Base-by-base conservation (phyloP, 2,888 invertebrate genomes). In the Drosophila parthenogenetica region DNA sequence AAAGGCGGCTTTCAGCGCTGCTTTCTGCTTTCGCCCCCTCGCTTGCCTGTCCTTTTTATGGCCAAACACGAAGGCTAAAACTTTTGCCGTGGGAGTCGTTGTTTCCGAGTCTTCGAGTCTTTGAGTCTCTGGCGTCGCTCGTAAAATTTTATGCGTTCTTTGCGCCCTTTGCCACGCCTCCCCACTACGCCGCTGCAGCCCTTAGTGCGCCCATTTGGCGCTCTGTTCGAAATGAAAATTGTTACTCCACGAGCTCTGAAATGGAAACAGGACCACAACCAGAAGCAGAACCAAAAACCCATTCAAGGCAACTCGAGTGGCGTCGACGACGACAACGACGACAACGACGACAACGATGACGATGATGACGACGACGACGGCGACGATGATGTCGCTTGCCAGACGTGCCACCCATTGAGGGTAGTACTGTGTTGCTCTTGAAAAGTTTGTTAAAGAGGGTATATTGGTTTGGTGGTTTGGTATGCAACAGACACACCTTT, bases 71-170 rank as follows among this genome's bases (percentile, higher is more conserved):
- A 85, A 81, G 80, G 84, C 84, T 80, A 85, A 83, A 87, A 85
- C 82, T 87, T 87, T 85, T 74, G 69, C 81, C 84, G 68, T 74
- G 84, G 87, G 87, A 82, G 70, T 79, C 86, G 64, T 84, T 78
- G 55, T 57, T 40, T 29, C 25, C 32, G 25, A 17, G n/a, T 8
- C 29, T 29, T 29, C 8, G 8, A 35, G 32, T 25, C 57, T 51
- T 62, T 55, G 46, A 63, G 61, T 65, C 69, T 69, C 74, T 74
- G 69, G 69, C 74, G 73, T 63, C 67, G 73, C 83, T 85, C 85
- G 87, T 85, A 87, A 85, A 85, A 85, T 82, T 85, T 87, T 85
- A 85, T 85, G 85, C 85, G 86, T 85, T 85, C 81, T 81, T 80
- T 80, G 78, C 80, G 83, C 81, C 76, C 77, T 54, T 50, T 35